Evolutionary conservation across 2,113 vertebrate genomes (phyloP).

Genomic region (Cathartes aura): DNA sequence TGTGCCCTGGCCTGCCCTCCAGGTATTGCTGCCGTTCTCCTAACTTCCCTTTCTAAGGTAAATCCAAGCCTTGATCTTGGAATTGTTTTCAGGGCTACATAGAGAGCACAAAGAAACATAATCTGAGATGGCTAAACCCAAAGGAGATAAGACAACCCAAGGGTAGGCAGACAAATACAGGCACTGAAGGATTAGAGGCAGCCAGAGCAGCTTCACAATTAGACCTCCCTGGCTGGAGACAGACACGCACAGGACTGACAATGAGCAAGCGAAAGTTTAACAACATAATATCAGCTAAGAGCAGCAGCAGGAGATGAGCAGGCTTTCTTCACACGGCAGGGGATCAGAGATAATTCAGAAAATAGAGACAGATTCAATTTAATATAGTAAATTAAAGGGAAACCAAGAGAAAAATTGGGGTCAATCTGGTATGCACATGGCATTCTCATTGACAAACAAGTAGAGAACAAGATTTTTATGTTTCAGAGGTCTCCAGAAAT

Average conservation of each 20-base stretch:
- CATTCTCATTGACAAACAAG: neutral
- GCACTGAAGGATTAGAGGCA: neutral
- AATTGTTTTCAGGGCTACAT: neutral
- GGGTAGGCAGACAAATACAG: neutral
- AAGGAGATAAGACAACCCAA: neutral
- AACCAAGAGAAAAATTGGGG: conserved; percentile 28
- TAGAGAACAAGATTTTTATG: neutral
- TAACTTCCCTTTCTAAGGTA: neutral
- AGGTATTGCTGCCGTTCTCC: neutral
- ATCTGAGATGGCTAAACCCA: neutral
- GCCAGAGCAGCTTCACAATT: neutral
- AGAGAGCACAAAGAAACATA: neutral
- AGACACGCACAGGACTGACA: neutral
- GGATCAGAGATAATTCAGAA: conserved; percentile 30
- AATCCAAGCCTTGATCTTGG: neutral
- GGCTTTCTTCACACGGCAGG: conserved; percentile 15
- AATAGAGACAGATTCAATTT: conserved; percentile 7
- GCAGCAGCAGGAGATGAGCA: conserved; percentile 24
- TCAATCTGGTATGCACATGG: neutral
- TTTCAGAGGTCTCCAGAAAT: conserved; percentile 26
- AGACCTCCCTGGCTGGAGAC: neutral
- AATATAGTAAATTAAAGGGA: conserved; percentile 22
- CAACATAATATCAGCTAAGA: neutral
- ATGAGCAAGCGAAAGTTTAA: neutral
- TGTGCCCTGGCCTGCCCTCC: neutral